phyloP scores from a whole-genome alignment of 2,797 vertebrate genomes.

The Sebastes ruberrimus region DNA sequence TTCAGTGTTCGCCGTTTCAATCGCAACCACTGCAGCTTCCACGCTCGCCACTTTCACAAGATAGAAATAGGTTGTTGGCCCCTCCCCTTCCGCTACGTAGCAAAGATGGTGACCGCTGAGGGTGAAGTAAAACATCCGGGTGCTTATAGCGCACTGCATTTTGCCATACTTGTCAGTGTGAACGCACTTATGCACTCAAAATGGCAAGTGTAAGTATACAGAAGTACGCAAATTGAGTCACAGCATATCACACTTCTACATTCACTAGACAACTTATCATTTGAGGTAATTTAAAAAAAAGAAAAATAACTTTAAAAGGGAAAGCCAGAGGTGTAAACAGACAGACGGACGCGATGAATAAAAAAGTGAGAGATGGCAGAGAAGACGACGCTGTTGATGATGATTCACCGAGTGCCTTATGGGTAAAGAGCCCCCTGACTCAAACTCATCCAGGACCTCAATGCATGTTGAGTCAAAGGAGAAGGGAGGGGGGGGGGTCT shows the following conservation, averaged over 20 bases:
- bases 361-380: constrained; percentile 13
- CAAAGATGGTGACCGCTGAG: no score
- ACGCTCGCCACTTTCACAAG: no score
- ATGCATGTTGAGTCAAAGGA: constrained; percentile 55
- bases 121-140: no score
- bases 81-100: no score
- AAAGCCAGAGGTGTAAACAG: constrained; percentile 40
- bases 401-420: constrained; percentile 70
- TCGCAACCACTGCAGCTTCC: no score
- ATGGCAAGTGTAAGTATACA: no score
- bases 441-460: constrained; percentile 54
- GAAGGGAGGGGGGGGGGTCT: not conserved
- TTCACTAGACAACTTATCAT: not conserved
- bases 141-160: no score
- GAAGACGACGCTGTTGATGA: constrained; percentile 41
- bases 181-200: no score
- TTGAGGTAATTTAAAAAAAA: not conserved
- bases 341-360: constrained; percentile 18
- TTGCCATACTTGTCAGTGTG: no score
- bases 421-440: constrained; percentile 63
- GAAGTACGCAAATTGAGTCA: no score
- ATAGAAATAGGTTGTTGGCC: no score
- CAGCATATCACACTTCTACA: not conserved
- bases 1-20: no score
- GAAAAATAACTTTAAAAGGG: constrained; percentile 13